Evolutionary conservation across 2,113 vertebrate species (phyloP).

Genomic region (Dipodomys stephensi): DNA sequence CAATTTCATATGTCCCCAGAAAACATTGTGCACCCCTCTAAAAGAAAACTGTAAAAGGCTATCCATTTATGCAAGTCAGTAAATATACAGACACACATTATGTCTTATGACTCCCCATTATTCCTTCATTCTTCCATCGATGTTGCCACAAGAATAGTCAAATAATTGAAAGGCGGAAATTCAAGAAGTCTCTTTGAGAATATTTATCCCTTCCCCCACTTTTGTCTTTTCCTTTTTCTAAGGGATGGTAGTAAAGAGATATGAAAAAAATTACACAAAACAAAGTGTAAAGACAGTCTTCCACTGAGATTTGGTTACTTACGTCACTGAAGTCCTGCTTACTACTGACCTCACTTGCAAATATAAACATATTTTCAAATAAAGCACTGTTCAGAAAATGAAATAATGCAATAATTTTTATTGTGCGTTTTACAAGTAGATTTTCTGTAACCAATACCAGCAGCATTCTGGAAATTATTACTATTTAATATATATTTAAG

Average conservation of each 20-base stretch:
- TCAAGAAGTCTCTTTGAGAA: slow-evolving; percentile 55
- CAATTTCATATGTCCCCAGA: background rate
- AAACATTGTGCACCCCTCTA: background rate
- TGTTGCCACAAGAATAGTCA: slow-evolving; percentile 58
- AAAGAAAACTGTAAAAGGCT: background rate
- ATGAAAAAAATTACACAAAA: slow-evolving; percentile 68
- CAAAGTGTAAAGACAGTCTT: slow-evolving; percentile 62
- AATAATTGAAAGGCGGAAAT: slow-evolving; percentile 60
- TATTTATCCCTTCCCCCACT: background rate
- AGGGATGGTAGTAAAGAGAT: slow-evolving; percentile 61
- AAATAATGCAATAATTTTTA: slow-evolving; percentile 49
- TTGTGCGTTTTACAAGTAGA: background rate
- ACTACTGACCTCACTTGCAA: slow-evolving; percentile 63
- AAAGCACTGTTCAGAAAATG: slow-evolving; percentile 21
- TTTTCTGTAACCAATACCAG: background rate
- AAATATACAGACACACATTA: background rate
- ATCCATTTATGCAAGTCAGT: slow-evolving; percentile 28
- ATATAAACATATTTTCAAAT: slow-evolving; percentile 62
- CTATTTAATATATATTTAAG: background rate
- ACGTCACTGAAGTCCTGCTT: background rate
- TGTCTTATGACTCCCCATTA: slow-evolving; percentile 34
- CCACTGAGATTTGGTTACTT: slow-evolving; percentile 61
- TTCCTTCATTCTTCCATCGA: slow-evolving; percentile 43
- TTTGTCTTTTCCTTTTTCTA: background rate
- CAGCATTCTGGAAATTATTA: slow-evolving; percentile 30